Evolutionary conservation across 1,140 invertebrate genomes (phyloP).

Genomic region (Linepithema humile): DNA sequence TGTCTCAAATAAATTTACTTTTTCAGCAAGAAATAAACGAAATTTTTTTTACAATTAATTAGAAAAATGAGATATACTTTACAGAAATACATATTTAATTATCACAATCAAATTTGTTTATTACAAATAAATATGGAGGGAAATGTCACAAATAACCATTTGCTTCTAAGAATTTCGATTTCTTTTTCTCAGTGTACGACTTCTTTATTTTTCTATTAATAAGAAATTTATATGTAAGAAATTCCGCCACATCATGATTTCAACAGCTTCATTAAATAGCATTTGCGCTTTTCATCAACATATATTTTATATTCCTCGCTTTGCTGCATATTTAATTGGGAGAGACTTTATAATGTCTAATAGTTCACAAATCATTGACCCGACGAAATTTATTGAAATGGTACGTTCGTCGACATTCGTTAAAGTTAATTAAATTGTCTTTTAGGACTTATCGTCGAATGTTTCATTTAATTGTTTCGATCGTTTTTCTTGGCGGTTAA

Average conservation of each 20-base stretch:
- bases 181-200: too few species aligned
- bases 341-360: background rate
- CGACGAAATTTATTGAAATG: background rate
- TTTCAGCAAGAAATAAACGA: too few species aligned
- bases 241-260: background rate
- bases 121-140: too few species aligned
- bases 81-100: too few species aligned
- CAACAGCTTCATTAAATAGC: background rate
- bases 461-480: background rate
- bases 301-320: background rate
- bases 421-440: slow-evolving; percentile 11
- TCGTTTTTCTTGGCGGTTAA: slow-evolving; percentile 6
- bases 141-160: too few species aligned
- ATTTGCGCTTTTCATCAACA: slow-evolving; percentile 1
- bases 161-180: too few species aligned
- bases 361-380: slow-evolving; percentile 42
- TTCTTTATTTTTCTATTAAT: background rate
- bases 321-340: slow-evolving; percentile 7
- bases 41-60: too few species aligned
- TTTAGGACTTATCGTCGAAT: background rate
- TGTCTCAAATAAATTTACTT: too few species aligned
- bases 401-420: too few species aligned
- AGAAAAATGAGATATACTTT: too few species aligned
- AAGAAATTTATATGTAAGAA: background rate
- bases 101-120: too few species aligned